Evolutionary conservation across 2,888 invertebrate genomes (phyloP).

Genomic region (Limnephilus marmoratus): DNA sequence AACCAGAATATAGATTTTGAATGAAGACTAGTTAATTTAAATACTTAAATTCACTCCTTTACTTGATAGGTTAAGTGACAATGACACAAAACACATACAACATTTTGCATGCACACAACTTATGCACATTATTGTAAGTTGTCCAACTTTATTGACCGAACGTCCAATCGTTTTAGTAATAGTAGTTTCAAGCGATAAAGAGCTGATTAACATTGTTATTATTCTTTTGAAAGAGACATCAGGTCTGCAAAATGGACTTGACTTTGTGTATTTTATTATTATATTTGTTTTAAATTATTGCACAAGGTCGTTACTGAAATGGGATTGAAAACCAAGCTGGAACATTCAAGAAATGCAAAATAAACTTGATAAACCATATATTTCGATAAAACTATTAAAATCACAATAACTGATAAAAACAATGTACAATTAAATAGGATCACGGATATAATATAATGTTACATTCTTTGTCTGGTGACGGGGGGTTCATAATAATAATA

Average conservation of each 20-base stretch:
- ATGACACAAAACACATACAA: background rate
- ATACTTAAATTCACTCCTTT: background rate
- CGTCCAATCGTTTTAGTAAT: background rate
- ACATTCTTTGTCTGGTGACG: slow-evolving; percentile 2
- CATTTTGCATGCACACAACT: background rate
- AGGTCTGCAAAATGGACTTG: background rate
- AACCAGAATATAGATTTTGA: background rate
- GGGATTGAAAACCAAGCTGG: slow-evolving; percentile 9
- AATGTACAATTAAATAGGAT: slow-evolving; percentile 14
- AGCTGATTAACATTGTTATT: background rate
- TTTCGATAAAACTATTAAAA: slow-evolving; percentile 28
- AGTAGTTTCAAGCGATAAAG: background rate
- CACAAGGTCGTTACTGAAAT: background rate
- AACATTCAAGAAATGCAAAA: slow-evolving; percentile 12
- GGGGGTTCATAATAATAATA: slow-evolving; percentile 11
- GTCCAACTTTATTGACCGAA: background rate
- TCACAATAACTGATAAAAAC: slow-evolving; percentile 31
- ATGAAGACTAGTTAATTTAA: background rate
- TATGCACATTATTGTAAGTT: background rate
- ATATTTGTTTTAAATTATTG: slow-evolving; percentile 25
- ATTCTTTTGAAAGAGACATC: background rate
- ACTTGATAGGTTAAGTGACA: background rate
- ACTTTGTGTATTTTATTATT: background rate
- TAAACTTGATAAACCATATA: slow-evolving; percentile 20
- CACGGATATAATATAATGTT: background rate